Conservation (phyloP, 92 coral and sea anemone genomes). For the Blastomussa wellsi region DNA sequence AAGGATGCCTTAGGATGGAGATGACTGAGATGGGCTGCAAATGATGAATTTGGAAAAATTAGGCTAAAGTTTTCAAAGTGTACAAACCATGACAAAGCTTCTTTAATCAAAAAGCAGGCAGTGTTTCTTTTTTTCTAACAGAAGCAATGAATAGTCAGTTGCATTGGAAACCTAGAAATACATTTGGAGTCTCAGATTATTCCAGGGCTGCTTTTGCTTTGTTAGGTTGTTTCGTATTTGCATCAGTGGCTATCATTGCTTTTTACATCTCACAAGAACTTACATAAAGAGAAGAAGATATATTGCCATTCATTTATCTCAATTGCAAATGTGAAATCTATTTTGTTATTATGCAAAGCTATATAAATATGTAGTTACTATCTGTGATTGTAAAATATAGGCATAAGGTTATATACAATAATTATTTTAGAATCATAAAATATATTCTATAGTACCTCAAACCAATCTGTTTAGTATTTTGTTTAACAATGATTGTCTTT, state of each 20-base stretch:
- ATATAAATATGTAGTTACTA: not conserved
- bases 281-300: not conserved
- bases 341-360: slow-evolving; percentile 4
- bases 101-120: not conserved
- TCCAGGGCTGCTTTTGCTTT: not conserved
- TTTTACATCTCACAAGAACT: not conserved
- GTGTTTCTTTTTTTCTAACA: not conserved
- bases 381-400: not conserved
- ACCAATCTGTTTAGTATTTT: not conserved
- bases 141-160: not conserved
- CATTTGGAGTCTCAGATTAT: not conserved
- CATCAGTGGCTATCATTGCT: not conserved
- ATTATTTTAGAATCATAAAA: not conserved
- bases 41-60: too few species aligned
- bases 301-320: not conserved
- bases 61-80: too few species aligned
- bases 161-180: not conserved
- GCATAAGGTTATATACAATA: not conserved
- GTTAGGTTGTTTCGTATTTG: not conserved
- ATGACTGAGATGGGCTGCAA: too few species aligned
- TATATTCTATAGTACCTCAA: not conserved
- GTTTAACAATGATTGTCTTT: not conserved
- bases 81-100: too few species aligned
- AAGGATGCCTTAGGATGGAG: too few species aligned
- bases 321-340: not conserved